A percentile compares a stretch with the other conserved stretches of the same genome.
These are phyloP conservation scores for Sussaba pulchella DNA, from an alignment of 2,888 invertebrate genomes.

Conservation along the genomic window DNA sequence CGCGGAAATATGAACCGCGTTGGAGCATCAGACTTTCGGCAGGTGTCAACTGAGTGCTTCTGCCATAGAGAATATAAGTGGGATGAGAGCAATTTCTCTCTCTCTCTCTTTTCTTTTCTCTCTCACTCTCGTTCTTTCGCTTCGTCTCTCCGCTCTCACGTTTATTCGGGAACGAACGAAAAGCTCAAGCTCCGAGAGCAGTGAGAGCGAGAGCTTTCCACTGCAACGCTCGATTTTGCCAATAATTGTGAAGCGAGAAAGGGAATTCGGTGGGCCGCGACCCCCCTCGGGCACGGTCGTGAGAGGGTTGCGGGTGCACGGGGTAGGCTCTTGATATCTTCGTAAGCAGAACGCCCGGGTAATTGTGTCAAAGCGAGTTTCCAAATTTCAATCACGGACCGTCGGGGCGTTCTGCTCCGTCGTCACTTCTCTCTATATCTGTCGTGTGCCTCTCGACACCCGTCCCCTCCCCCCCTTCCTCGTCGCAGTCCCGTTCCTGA, in stretches of 20 bases:
- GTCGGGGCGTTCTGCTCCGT: conserved; percentile 69
- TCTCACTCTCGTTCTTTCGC: background rate
- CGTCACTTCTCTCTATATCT: conserved; percentile 69
- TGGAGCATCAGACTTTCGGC: conserved; percentile 46
- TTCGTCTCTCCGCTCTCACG: conserved; percentile 31
- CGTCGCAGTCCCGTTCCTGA: conserved; percentile 74
- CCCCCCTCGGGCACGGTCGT: conserved; percentile 58
- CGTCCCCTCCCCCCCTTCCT: conserved; percentile 56
- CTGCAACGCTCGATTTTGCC: conserved; percentile 71
- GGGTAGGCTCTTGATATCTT: conserved; percentile 74
- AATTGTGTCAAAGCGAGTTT: conserved; percentile 84
- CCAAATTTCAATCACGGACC: conserved; percentile 83
- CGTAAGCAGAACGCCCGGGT: conserved; percentile 75
- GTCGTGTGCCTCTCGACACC: conserved; percentile 54
- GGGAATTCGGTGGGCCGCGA: conserved; percentile 69
- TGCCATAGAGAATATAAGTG: conserved; percentile 25
- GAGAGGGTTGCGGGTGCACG: conserved; percentile 41
- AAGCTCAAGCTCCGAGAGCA: conserved; percentile 54
- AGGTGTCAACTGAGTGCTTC: conserved; percentile 43
- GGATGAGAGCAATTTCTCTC: conserved; percentile 12
- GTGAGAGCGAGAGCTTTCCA: conserved; percentile 67
- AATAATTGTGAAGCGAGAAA: conserved; percentile 73
- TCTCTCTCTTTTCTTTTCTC: conserved; percentile 16
- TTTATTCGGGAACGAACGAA: conserved; percentile 62
- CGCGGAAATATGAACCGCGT: conserved; percentile 38